Base-by-base conservation (phyloP, 2,797 vertebrate genomes). In the Semaprochilodus insignis region DNA sequence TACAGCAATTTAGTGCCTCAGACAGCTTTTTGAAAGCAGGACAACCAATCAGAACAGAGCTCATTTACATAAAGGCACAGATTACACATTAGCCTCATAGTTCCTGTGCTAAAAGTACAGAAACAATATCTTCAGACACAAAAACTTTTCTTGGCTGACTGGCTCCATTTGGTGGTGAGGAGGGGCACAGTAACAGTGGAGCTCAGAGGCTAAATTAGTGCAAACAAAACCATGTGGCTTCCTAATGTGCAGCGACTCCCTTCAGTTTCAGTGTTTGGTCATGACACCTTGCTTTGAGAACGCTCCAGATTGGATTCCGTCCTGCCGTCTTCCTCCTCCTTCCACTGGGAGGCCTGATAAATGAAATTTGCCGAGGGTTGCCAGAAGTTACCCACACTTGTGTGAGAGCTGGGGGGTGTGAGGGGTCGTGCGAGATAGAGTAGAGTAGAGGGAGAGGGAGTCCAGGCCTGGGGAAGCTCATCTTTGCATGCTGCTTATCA, bases 401-500 rank as follows among this genome's bases (percentile, higher is more conserved):
- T 57, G 57, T 16, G 67, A 66, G 59, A 44, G 40, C 67, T 70
- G 67, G 15, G 44, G 14, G 67, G 40, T 51, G n/a, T 8, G 69
- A 17, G 13, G n/a, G 67, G 21, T 48, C 16, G 69, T 71, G 15
- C 6, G n/a, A 21, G 63, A 17, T 16, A 21, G 36, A 34, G 78
- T 14, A 2, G 17, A 14, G 15, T 19, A 57, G 14, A 34, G 51
- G 21, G 13, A 36, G 51, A 66, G 57, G 48, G 78, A 76, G 57
- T 51, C 19, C 63, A 74, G 72, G 62, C 63, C 82, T 72, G 36
- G 51, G 77, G 77, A 78, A 82, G 27, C 78, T 83, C 80, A 70
- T 81, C 79, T 83, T 67, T 69, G 74, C 57, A 82, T 82, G 63
- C 76, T 73, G 65, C 80, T 86, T 85, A 85, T 85, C 75, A 88